Base-by-base conservation (phyloP, 2,888 invertebrate species). In the Pammene fasciana region DNA sequence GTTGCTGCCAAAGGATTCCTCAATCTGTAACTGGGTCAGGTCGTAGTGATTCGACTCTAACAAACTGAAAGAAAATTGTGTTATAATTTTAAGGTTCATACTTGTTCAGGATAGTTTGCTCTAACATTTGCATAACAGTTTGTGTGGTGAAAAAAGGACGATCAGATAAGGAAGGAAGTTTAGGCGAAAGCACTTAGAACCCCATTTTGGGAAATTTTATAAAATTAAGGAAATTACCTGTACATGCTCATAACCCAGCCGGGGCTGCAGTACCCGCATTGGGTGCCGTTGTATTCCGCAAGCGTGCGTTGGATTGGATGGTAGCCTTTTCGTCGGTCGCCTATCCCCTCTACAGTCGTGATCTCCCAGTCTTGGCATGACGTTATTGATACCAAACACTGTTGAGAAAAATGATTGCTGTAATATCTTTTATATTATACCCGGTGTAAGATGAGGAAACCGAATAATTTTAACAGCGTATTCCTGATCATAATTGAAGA, bases 271-370 rank as follows among this genome's bases (percentile, higher is more conserved):
- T 93, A 95, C 0, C 95, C 95, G 77, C 96, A 96, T 79, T 96
- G 96, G 0, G 94, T 93, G 0, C 95, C 96, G 77, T 95, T 94
- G 75, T 93, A 88, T 18, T 93, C 85, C 0, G 94, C 94, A 14
- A 96, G 82, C 0, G 90, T 85, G 60, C 88, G 86, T 78, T 96
- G 95, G 13, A 96, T 86, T 0, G 90, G 86, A 76, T 96, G 94
- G 79, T 95, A 95, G 0, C 95, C 95, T 4, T 84, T 86, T 68
- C 86, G 86, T 64, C 90, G 89, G 78, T 93, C 94, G 3, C 96
- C 96, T n/a, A 96, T 82, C 0, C 94, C 95, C 81, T 96, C 96
- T n/a, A 95, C 86, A 0, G 96, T 96, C 26, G 93, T 94, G 43
- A 96, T 94, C 59, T 93, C 92, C 95, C 95, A 95, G 36, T 94